Percentiles rank a stretch among this genome's conserved stretches.
Evolutionary conservation across 2,888 invertebrate species (phyloP).

Genomic region (Nipponacmea schrenckii): DNA sequence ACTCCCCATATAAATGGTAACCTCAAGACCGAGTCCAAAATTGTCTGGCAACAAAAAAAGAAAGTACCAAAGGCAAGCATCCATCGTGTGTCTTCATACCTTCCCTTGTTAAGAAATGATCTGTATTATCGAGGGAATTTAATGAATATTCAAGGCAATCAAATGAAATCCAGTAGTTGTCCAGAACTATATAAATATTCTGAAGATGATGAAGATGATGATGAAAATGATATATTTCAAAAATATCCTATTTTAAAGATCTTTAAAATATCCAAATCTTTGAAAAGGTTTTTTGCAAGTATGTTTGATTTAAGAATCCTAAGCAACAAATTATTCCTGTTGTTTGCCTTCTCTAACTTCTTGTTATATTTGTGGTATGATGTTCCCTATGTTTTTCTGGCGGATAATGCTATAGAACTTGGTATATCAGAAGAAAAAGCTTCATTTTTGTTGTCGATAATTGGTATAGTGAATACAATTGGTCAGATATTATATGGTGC

Average conservation of each 20-base stretch:
- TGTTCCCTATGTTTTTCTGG: constrained; percentile 93
- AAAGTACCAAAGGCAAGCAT: constrained; percentile 21
- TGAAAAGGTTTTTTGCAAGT: constrained; percentile 48
- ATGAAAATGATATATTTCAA: constrained; percentile 21
- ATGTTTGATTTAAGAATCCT: constrained; percentile 62
- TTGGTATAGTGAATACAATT: constrained; percentile 82
- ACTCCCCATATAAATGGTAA: not conserved
- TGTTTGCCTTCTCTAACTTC: constrained; percentile 84
- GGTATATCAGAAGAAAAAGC: constrained; percentile 66
- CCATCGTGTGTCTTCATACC: constrained; percentile 27
- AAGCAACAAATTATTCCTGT: constrained; percentile 51
- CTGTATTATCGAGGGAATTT: constrained; percentile 65
- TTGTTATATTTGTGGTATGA: constrained; percentile 90
- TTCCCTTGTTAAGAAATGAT: constrained; percentile 61
- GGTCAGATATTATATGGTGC: constrained; percentile 81
- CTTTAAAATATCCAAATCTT: constrained; percentile 42
- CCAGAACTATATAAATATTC: constrained; percentile 77
- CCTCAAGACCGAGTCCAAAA: constrained; percentile 15
- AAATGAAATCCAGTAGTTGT: constrained; percentile 81
- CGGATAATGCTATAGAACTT: constrained; percentile 79
- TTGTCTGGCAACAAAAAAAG: constrained; percentile 26
- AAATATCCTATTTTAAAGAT: constrained; percentile 16
- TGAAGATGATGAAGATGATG: constrained; percentile 41
- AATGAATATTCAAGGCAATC: constrained; percentile 33
- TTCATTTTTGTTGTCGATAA: constrained; percentile 84